Evolutionary conservation across 2,797 vertebrate species (phyloP), one percentile per base, ranked within the genome.

Genomic region (Peromyscus aztecus): DNA sequence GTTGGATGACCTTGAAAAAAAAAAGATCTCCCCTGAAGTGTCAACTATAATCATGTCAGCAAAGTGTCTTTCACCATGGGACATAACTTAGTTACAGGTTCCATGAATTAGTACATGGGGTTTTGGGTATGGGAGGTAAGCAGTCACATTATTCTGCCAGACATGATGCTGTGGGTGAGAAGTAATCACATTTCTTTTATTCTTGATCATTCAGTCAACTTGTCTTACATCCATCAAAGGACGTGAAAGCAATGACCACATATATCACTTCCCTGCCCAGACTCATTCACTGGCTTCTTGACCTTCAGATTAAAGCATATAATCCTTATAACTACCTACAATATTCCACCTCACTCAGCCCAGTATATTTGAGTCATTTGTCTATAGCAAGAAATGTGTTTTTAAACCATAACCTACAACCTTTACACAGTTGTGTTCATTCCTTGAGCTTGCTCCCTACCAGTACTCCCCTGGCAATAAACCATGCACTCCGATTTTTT

Each of bases 341-440:
- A 65, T 52, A 40, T 1, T 73, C 83, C 65, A 29, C 40, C 59
- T 80, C 23, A 83, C 76, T 86, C 43, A 21, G 8, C 16, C 19
- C 43, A 21, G 34, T 14, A 49, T 73, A 81, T 73, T 10, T 65
- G 31, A 84, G 85, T 57, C 27, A 67, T 85, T 49, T 37, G 12
- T 24, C 2, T 67, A 19, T 1, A 69, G 31, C 37, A 87, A 82
- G 46, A 89, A 94, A 91, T 65, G 31, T 31, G n/a, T 81, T 94
- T 91, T 91, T n/a, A 93, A 88, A 89, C 73, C 27, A 75, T 83
- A 94, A 90, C 10, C 4, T 29, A 49, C 71, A n/a, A 89, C 1
- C 8, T 46, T 84, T 3, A 27, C 14, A 31, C 37, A 61, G 40
- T 3, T 27, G 8, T 40, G 31, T 24, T 52, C 17, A 73, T 87